These are phyloP conservation scores for Sitophilus oryzae DNA, from an alignment of 1,140 invertebrate species.

Conservation along the genomic window DNA sequence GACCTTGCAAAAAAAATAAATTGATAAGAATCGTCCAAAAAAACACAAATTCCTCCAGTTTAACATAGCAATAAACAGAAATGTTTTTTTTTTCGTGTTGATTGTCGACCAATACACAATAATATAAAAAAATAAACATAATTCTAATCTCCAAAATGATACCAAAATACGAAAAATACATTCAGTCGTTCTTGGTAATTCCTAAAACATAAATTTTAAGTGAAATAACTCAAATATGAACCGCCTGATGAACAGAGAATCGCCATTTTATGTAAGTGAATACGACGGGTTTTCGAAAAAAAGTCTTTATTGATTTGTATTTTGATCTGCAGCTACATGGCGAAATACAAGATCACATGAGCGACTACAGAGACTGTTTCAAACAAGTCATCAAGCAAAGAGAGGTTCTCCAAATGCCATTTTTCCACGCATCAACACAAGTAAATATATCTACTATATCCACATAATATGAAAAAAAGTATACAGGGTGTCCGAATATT, in stretches of 20 bases:
- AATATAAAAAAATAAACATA: too few relatives aligned
- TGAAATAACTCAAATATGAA: conserved; percentile 8
- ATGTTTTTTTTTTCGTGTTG: too few relatives aligned
- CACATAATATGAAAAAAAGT: neutral
- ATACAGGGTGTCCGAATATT: too few relatives aligned
- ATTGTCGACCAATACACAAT: too few relatives aligned
- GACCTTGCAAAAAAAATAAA: too few relatives aligned
- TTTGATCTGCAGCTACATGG: conserved; percentile 21
- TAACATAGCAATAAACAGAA: too few relatives aligned
- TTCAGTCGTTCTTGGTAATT: neutral
- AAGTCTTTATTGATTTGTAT: conserved; percentile 1
- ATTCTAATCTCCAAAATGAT: too few relatives aligned
- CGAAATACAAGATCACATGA: conserved; percentile 30
- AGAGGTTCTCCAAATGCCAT: conserved; percentile 31
- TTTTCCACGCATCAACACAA: conserved; percentile 37
- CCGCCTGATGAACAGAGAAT: conserved; percentile 16
- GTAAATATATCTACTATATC: too few relatives aligned
- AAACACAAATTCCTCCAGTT: too few relatives aligned
- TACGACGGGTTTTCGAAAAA: neutral
- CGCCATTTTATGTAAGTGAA: conserved; percentile 27
- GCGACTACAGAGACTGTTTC: conserved; percentile 36
- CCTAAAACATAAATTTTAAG: neutral
- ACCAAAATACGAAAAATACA: too few relatives aligned
- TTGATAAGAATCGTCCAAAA: too few relatives aligned
- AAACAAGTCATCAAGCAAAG: conserved; percentile 33